Evolutionary conservation across 2,888 invertebrate genomes (phyloP).

Genomic region (Linnaemya vulpina): DNA sequence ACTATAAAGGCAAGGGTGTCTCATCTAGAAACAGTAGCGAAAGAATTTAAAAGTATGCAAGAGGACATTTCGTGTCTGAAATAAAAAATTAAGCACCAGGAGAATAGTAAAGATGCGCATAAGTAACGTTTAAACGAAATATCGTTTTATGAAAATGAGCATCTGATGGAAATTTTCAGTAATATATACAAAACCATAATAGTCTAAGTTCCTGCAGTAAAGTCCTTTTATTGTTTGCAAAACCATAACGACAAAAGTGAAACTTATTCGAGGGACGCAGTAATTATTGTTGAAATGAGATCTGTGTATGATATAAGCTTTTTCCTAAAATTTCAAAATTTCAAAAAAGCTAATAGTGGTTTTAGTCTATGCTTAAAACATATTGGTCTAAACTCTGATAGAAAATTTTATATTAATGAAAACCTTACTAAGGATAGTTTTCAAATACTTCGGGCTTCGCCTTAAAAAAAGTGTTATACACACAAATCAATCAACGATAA

Average conservation of each 20-base stretch:
- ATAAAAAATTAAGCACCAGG: slow-evolving; percentile 1
- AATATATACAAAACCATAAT: background rate
- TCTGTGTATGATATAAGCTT: too few species aligned
- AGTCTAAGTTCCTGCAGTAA: background rate
- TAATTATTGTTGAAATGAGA: too few species aligned
- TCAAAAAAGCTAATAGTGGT: too few species aligned
- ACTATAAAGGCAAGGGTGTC: background rate
- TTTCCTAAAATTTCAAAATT: too few species aligned
- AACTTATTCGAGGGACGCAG: background rate
- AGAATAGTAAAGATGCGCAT: background rate
- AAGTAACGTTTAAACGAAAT: too few species aligned
- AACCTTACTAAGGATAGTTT: background rate
- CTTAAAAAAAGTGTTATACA: background rate
- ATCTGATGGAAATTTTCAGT: slow-evolving; percentile 4
- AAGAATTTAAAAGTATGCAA: slow-evolving; percentile 1
- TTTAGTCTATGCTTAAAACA: too few species aligned
- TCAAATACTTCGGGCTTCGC: background rate
- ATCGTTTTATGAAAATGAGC: background rate
- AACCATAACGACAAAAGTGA: background rate
- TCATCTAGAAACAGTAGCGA: background rate
- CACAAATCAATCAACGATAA: background rate
- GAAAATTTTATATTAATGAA: too few species aligned
- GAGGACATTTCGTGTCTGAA: background rate
- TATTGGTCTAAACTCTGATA: too few species aligned
- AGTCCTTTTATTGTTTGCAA: background rate